Conservation (phyloP, 2,888 invertebrate genomes). For the Oscheius sp. region DNA sequence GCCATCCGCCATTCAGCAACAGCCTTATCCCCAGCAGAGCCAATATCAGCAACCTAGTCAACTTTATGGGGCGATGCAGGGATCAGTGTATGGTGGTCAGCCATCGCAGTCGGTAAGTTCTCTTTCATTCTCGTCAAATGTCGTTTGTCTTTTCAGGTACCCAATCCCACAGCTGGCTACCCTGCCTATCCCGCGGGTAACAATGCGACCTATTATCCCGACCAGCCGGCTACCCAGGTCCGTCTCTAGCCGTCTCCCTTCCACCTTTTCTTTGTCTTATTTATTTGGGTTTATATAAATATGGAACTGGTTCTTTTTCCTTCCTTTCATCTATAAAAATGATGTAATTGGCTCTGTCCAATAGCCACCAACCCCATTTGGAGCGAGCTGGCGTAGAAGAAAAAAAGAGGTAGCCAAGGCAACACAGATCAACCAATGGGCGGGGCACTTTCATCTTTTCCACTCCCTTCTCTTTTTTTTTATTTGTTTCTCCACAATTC, state of each 20-base stretch:
- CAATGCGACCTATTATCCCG: constrained; percentile 15
- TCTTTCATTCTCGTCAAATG: not conserved
- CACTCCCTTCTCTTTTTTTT: too few species aligned
- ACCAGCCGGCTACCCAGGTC: constrained; percentile 2
- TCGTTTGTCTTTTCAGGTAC: not conserved
- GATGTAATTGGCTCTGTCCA: too few species aligned
- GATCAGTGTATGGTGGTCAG: not conserved
- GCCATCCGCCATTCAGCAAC: not conserved
- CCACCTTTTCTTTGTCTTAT: constrained; percentile 12
- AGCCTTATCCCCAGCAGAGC: constrained; percentile 2
- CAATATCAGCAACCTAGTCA: constrained; percentile 4
- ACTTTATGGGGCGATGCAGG: not conserved
- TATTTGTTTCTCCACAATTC: too few species aligned
- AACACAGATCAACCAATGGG: not conserved
- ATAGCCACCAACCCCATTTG: too few species aligned
- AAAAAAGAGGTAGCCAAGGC: too few species aligned
- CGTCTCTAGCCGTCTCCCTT: not conserved
- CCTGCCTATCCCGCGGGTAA: not conserved
- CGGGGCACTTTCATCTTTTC: not conserved
- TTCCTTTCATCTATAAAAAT: not conserved
- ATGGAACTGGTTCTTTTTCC: not conserved
- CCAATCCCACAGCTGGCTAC: not conserved
- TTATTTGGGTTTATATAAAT: constrained; percentile 15
- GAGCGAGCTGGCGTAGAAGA: too few species aligned
- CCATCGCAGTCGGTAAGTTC: not conserved